Conservation (phyloP, 2,113 vertebrate species). For the Actenoides lindsayi region DNA sequence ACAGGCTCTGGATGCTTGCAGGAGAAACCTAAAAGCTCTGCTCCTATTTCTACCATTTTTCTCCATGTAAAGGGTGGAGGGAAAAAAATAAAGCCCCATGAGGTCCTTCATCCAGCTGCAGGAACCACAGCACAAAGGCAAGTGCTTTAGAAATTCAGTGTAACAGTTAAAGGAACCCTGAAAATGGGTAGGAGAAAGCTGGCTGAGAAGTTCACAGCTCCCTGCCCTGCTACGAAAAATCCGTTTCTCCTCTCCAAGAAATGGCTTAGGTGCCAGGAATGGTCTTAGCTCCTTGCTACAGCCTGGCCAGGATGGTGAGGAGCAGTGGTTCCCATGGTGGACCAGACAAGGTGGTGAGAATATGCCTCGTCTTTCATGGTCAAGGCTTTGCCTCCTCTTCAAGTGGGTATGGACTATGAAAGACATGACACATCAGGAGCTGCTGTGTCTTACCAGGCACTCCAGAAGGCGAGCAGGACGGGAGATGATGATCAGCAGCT, state of each 20-base stretch:
- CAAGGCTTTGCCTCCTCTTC: background rate
- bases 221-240: background rate
- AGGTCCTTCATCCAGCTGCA: background rate
- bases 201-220: background rate
- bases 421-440: background rate
- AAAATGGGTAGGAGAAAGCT: background rate
- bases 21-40: background rate
- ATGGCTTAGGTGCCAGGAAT: background rate
- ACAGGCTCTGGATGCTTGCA: background rate
- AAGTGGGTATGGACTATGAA: background rate
- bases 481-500: constrained; percentile 94
- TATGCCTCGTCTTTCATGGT: background rate
- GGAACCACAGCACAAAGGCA: background rate
- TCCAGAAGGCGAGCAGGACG: constrained; percentile 93
- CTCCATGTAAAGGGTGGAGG: background rate
- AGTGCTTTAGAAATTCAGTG: background rate
- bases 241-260: background rate
- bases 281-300: background rate
- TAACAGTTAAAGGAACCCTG: background rate
- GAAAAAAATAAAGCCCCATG: background rate
- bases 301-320: background rate
- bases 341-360: background rate
- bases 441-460: constrained; percentile 84
- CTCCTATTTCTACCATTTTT: background rate
- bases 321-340: background rate